phyloP scores from a whole-genome alignment of 2,797 vertebrate genomes.

The Denticeps clupeoides region DNA sequence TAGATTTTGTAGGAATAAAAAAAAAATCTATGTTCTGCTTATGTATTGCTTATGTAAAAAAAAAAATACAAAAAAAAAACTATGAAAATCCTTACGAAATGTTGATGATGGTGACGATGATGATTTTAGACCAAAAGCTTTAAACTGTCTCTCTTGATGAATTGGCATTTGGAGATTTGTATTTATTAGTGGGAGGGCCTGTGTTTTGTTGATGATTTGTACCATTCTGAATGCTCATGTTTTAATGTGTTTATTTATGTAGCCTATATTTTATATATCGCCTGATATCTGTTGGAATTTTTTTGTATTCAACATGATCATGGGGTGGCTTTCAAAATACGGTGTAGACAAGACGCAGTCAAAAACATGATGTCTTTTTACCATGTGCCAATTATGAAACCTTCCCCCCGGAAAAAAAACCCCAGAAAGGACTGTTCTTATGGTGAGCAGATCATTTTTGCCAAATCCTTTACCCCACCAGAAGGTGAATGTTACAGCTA shows the following conservation, averaged over 20 bases:
- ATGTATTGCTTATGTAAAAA: slow-evolving; percentile 53
- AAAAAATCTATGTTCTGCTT: slow-evolving; percentile 54
- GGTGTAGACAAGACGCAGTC: slow-evolving; percentile 37
- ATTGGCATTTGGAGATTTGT: slow-evolving; percentile 55
- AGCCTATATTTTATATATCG: slow-evolving; percentile 54
- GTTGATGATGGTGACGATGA: slow-evolving; percentile 27
- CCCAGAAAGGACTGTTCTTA: neutral
- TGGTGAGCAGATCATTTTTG: neutral
- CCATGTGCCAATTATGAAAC: slow-evolving; percentile 41
- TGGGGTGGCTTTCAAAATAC: slow-evolving; percentile 39
- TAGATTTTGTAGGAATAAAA: slow-evolving; percentile 57
- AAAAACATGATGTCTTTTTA: slow-evolving; percentile 43
- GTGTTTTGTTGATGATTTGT: slow-evolving; percentile 47
- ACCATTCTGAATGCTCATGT: slow-evolving; percentile 44
- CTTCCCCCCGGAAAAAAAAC: neutral
- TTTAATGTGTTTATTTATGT: slow-evolving; percentile 64
- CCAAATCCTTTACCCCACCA: neutral
- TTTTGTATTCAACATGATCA: slow-evolving; percentile 49
- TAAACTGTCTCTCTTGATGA: slow-evolving; percentile 54
- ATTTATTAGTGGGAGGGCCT: slow-evolving; percentile 50
- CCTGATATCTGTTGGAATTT: slow-evolving; percentile 40
- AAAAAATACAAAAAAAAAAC: slow-evolving; percentile 40
- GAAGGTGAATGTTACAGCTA: too few species aligned
- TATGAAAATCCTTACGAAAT: slow-evolving; percentile 41
- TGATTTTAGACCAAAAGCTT: slow-evolving; percentile 78